Evolutionary conservation across 2,113 vertebrate species (phyloP).

Genomic region (Rafetus swinhoei): DNA sequence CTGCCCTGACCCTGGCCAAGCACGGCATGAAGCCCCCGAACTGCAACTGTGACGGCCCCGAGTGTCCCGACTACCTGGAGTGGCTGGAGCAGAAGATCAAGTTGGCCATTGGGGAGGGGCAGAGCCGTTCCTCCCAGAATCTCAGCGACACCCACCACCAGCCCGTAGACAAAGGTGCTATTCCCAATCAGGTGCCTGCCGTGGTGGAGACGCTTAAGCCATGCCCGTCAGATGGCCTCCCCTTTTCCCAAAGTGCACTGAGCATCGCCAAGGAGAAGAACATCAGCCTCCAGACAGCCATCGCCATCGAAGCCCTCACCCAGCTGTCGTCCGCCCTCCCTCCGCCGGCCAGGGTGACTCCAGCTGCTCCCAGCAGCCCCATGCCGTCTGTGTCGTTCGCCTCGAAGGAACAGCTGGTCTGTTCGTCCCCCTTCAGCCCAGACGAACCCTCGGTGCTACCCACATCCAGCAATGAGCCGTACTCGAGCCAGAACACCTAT

Average conservation of each 20-base stretch:
- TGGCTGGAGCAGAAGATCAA: conserved; percentile 98
- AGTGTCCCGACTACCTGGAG: conserved; percentile 97
- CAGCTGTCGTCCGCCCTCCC: conserved; percentile 89
- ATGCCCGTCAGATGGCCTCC: conserved; percentile 82
- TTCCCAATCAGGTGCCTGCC: conserved; percentile 54
- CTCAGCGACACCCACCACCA: neutral
- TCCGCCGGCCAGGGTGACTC: conserved; percentile 72
- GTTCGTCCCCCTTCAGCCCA: conserved; percentile 54
- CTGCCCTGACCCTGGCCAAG: conserved; percentile 90
- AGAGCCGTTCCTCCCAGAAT: conserved; percentile 46
- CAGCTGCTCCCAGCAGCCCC: conserved; percentile 40
- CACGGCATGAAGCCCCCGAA: conserved; percentile 95
- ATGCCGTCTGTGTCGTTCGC: neutral
- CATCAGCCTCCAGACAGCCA: conserved; percentile 95
- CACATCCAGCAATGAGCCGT: conserved; percentile 32
- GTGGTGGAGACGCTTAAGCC: conserved; percentile 48
- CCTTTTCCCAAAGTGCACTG: conserved; percentile 91
- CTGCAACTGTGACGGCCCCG: conserved; percentile 95
- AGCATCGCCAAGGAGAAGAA: conserved; percentile 97
- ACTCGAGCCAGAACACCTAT: conserved; percentile 7
- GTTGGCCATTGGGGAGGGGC: conserved; percentile 76
- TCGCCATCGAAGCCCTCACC: conserved; percentile 95
- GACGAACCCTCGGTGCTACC: conserved; percentile 59
- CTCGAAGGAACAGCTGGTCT: conserved; percentile 67
- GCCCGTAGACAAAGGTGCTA: conserved; percentile 58